Conservation (phyloP, 2,113 vertebrate species). For the Sporophila hypoxantha region DNA sequence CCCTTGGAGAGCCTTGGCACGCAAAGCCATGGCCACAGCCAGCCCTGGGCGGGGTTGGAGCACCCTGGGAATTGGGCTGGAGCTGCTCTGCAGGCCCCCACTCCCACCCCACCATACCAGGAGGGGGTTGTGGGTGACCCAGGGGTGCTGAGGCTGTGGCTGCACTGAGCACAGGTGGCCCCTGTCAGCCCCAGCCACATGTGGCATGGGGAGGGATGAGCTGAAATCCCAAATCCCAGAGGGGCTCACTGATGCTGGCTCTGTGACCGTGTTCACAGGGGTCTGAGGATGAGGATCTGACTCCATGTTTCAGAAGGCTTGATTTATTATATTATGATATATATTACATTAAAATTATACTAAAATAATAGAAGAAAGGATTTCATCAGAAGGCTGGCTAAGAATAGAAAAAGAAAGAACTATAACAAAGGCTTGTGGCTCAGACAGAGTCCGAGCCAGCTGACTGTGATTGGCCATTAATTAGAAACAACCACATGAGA, state of each 20-base stretch:
- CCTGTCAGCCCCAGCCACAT: background rate
- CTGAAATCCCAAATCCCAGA: background rate
- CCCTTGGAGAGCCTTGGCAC: background rate
- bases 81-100: background rate
- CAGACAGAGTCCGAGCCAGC: too few species aligned
- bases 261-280: too few species aligned
- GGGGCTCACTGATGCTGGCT: background rate
- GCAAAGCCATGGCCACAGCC: background rate
- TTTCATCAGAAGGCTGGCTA: too few species aligned
- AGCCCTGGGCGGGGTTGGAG: background rate
- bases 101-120: accelerated
- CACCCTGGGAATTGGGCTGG: background rate
- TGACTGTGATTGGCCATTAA: too few species aligned
- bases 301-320: too few species aligned
- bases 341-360: too few species aligned
- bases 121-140: accelerated
- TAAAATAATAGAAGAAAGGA: too few species aligned
- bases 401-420: too few species aligned
- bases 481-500: too few species aligned
- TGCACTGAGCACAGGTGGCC: accelerated
- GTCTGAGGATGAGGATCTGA: too few species aligned
- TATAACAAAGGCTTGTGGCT: too few species aligned
- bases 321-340: too few species aligned
- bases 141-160: background rate
- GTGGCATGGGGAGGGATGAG: accelerated